Conservation (phyloP, 2,113 vertebrate species). For the Laterallus jamaicensis region DNA sequence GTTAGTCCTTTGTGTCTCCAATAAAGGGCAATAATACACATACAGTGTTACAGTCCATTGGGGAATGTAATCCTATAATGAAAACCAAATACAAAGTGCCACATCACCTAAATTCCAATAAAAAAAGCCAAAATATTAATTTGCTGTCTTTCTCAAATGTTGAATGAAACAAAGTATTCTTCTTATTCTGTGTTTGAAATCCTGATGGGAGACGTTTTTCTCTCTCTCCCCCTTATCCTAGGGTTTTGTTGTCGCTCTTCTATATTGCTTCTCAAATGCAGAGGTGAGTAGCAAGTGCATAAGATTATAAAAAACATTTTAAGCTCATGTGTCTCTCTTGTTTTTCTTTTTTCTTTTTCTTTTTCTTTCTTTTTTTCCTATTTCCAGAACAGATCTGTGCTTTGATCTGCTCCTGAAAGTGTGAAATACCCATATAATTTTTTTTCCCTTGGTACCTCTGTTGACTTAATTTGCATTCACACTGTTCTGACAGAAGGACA, state of each 20-base stretch:
- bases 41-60: rapidly evolving
- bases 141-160: neutral
- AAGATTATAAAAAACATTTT: neutral
- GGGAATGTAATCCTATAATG: neutral
- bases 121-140: neutral
- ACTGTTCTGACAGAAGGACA: neutral
- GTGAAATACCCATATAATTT: neutral
- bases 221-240: neutral
- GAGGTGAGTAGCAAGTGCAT: conserved; percentile 59
- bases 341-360: neutral
- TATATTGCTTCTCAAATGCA: conserved; percentile 75
- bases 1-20: neutral
- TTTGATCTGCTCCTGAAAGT: neutral
- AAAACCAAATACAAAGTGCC: neutral
- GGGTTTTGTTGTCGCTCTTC: conserved; percentile 72
- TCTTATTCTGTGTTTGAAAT: neutral
- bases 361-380: neutral
- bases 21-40: neutral
- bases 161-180: neutral
- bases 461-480: neutral
- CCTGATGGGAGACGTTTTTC: neutral
- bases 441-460: neutral
- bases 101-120: neutral
- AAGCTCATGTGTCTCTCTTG: neutral
- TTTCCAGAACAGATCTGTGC: neutral